Percentiles rank a stretch among this genome's conserved stretches.
Conservation (phyloP, 2,888 invertebrate species). For the Ceraclea dissimilis region DNA sequence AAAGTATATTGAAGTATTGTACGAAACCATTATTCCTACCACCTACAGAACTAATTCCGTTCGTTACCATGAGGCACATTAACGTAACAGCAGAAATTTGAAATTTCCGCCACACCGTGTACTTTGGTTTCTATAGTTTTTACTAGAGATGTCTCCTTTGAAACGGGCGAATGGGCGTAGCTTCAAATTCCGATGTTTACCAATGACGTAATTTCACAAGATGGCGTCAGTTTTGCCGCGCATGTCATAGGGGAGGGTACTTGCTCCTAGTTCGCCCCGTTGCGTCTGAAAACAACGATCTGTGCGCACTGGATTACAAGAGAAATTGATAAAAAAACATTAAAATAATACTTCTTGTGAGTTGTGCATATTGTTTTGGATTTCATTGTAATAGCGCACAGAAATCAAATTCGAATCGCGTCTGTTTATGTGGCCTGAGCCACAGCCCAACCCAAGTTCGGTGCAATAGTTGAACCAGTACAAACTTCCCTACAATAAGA, state of each 20-base stretch:
- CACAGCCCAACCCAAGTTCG: slow-evolving; percentile 16
- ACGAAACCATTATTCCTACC: too few species aligned
- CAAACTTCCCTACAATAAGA: neutral
- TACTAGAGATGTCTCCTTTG: too few species aligned
- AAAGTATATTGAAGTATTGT: too few species aligned
- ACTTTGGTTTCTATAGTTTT: too few species aligned
- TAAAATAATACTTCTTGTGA: neutral
- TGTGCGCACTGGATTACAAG: slow-evolving; percentile 10
- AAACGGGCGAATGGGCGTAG: slow-evolving; percentile 24
- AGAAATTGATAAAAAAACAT: neutral
- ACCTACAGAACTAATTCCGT: too few species aligned
- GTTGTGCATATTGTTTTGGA: too few species aligned
- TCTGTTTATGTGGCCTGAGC: neutral
- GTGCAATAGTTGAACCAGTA: slow-evolving; percentile 1
- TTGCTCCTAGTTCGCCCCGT: slow-evolving; percentile 11
- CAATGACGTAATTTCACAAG: slow-evolving; percentile 35
- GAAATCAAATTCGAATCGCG: slow-evolving; percentile 11
- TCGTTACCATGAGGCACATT: too few species aligned
- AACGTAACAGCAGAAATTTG: too few species aligned
- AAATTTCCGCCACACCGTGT: too few species aligned
- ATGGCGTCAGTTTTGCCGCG: slow-evolving; percentile 20
- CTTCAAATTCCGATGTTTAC: slow-evolving; percentile 35
- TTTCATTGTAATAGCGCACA: slow-evolving; percentile 7
- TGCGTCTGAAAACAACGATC: slow-evolving; percentile 12
- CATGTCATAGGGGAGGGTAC: slow-evolving; percentile 7